These are phyloP conservation scores for Drosophila setifemur DNA, from an alignment of 1,140 invertebrate species.

Conservation along the genomic window DNA sequence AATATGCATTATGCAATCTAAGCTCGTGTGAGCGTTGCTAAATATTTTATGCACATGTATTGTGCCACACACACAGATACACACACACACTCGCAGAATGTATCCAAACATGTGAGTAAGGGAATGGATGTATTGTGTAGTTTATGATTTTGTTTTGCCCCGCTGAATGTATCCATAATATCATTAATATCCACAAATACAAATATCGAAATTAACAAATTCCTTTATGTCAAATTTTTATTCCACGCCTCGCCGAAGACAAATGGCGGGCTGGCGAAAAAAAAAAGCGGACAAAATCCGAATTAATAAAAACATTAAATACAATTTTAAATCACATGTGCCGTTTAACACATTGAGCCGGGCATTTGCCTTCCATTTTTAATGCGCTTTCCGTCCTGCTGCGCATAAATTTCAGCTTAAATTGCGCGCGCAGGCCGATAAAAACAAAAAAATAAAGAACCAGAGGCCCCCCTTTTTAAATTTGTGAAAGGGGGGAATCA, in stretches of 20 bases:
- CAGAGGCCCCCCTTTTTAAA: not conserved
- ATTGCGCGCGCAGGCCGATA: slow-evolving; percentile 72
- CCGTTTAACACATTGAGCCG: slow-evolving; percentile 77
- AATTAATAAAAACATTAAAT: slow-evolving; percentile 69
- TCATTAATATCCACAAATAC: slow-evolving; percentile 66
- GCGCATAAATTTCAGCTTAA: slow-evolving; percentile 78
- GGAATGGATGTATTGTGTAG: slow-evolving; percentile 36
- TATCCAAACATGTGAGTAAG: slow-evolving; percentile 6
- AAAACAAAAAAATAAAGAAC: slow-evolving; percentile 36
- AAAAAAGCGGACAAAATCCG: slow-evolving; percentile 7
- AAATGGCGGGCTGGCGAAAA: slow-evolving; percentile 53
- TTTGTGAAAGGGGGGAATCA: slow-evolving; percentile 15
- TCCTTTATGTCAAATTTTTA: slow-evolving; percentile 73
- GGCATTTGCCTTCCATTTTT: slow-evolving; percentile 50
- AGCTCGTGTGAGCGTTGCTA: slow-evolving; percentile 81
- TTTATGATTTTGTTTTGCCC: slow-evolving; percentile 71
- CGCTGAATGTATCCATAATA: slow-evolving; percentile 37
- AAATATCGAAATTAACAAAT: slow-evolving; percentile 68
- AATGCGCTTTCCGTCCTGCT: slow-evolving; percentile 40
- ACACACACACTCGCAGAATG: slow-evolving; percentile 8
- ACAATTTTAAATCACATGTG: slow-evolving; percentile 74
- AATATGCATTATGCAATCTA: slow-evolving; percentile 82
- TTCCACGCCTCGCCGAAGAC: slow-evolving; percentile 74
- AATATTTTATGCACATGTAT: slow-evolving; percentile 79
- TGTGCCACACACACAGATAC: slow-evolving; percentile 51